These are phyloP conservation scores for Poecilia picta DNA, from an alignment of 2,797 vertebrate genomes.

Conservation along the genomic window DNA sequence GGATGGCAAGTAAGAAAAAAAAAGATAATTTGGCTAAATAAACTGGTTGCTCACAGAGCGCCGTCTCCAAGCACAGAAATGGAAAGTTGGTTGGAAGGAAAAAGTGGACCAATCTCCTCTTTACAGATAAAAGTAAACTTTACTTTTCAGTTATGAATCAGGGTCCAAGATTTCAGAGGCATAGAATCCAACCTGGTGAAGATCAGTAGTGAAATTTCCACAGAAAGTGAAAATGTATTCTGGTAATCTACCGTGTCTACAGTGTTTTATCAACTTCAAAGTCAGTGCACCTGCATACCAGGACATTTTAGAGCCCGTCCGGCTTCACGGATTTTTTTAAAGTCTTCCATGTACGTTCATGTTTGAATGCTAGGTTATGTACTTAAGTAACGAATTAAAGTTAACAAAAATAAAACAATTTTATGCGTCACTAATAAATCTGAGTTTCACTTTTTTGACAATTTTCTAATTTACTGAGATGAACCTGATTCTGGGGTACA, in stretches of 20 bases:
- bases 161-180: neutral
- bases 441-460: neutral
- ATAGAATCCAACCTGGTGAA: neutral
- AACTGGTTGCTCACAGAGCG: neutral
- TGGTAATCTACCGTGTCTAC: neutral
- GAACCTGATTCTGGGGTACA: conserved; percentile 34
- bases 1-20: no score
- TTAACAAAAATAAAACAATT: neutral
- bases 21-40: neutral
- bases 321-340: neutral
- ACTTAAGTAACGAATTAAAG: neutral
- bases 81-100: neutral
- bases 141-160: neutral
- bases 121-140: neutral
- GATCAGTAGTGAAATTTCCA: neutral
- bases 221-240: neutral
- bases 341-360: neutral
- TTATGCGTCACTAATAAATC: neutral
- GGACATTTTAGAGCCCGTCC: neutral
- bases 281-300: neutral
- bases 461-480: neutral
- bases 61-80: neutral
- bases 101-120: neutral
- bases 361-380: neutral
- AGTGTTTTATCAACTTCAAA: neutral